Conservation (phyloP, 2,888 invertebrate genomes). For the Parnassius apollo region DNA sequence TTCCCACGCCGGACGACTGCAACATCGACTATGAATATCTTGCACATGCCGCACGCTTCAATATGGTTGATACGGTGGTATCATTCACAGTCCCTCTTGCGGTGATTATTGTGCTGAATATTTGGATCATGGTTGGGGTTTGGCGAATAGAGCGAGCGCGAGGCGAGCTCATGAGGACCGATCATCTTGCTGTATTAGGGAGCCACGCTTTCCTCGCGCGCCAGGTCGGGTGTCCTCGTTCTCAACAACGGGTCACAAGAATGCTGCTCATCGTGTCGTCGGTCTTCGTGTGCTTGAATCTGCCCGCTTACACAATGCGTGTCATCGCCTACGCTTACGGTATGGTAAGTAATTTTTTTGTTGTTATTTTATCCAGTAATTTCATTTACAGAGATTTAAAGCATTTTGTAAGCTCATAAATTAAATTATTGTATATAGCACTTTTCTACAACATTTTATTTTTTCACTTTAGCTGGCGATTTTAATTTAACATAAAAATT, state of each 20-base stretch:
- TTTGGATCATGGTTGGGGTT: conserved; percentile 85
- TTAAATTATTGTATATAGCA: no score
- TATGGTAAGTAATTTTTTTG: conserved; percentile 52
- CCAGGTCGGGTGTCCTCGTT: conserved; percentile 59
- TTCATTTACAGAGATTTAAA: not conserved
- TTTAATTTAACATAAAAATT: no score
- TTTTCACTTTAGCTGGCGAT: no score
- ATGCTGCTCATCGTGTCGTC: conserved; percentile 91
- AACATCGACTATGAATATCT: conserved; percentile 73
- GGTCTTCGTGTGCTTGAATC: conserved; percentile 88
- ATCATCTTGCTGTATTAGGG: conserved; percentile 27
- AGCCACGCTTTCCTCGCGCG: conserved; percentile 29
- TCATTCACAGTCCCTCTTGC: conserved; percentile 88
- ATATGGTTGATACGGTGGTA: conserved; percentile 85
- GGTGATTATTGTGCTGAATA: conserved; percentile 86
- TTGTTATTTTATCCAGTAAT: not conserved
- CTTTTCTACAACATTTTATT: no score
- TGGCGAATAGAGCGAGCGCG: conserved; percentile 80
- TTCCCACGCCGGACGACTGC: conserved; percentile 66
- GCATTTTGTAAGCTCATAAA: no score
- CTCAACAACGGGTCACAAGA: conserved; percentile 87
- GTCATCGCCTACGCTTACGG: conserved; percentile 82
- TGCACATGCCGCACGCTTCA: conserved; percentile 82
- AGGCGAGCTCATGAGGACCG: conserved; percentile 50
- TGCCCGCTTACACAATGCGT: conserved; percentile 88